Evolutionary conservation across 2,888 invertebrate genomes (phyloP).

Genomic region (Mycalesis mineus): DNA sequence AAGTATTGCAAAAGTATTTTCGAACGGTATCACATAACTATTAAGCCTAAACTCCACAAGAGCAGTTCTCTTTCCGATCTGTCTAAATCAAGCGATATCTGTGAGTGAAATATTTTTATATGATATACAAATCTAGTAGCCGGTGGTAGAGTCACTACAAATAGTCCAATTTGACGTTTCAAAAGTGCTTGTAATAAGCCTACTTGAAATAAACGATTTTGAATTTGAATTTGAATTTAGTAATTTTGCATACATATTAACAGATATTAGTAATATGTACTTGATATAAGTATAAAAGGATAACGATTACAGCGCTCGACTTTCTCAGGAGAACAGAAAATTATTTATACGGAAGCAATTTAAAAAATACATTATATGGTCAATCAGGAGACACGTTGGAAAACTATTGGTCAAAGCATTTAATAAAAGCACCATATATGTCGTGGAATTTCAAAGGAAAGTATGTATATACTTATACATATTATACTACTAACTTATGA

Average conservation of each 20-base stretch:
- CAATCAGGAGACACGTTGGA: conserved; percentile 54
- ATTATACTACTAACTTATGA: too few species aligned
- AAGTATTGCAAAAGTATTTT: conserved; percentile 45
- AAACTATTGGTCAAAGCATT: conserved; percentile 37
- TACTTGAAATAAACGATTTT: too few species aligned
- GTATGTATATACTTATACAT: conserved; percentile 44
- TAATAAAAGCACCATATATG: conserved; percentile 48
- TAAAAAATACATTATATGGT: conserved; percentile 31
- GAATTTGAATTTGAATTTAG: too few species aligned
- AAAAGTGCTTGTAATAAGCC: too few species aligned
- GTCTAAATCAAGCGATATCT: conserved; percentile 53
- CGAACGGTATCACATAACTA: conserved; percentile 66
- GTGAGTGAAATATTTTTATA: conserved; percentile 49
- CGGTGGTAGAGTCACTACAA: too few species aligned
- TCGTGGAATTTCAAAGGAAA: conserved; percentile 61
- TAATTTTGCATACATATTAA: too few species aligned
- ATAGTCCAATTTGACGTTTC: too few species aligned
- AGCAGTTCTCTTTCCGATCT: conserved; percentile 65
- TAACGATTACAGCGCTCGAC: conserved; percentile 48
- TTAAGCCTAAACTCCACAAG: conserved; percentile 56
- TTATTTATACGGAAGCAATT: conserved; percentile 29
- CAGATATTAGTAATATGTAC: neutral
- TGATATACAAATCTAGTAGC: neutral
- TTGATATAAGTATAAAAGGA: neutral
- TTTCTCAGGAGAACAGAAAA: conserved; percentile 44